Base-by-base conservation (phyloP, 2,113 vertebrate genomes). In the Takifugu flavidus region DNA sequence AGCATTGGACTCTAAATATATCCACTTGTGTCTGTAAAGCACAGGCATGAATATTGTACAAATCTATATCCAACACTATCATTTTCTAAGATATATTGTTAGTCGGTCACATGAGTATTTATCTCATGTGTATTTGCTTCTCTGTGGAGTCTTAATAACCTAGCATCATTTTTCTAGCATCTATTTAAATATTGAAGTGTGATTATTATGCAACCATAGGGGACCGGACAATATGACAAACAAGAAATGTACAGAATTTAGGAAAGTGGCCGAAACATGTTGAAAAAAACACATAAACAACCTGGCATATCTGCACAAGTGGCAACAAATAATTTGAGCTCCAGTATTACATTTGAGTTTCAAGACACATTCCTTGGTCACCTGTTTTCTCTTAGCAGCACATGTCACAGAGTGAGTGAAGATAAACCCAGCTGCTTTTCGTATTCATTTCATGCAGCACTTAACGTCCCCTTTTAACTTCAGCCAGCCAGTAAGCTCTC, bases 371-470 rank as follows among this genome's bases (percentile, higher is more conserved):
- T 88, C 84, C 71, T 72, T 1, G 13, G 74, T 88, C 86, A 88
- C 85, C 83, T 89, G 87, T 85, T 90, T 87, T 85, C 82, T 82
- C 77, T 88, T 86, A 87, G 67, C 72, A 79, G 73, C 77, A 79
- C 82, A 83, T 86, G 81, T 80, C 82, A 80, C 13, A 69, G 64
- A 72, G 67, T 64, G 71, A 82, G 76, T 76, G 77, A 78, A 86
- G 81, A 84, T 82, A 83, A 86, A 82, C 77, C 76, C 87, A 89
- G 87, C 87, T 89, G 84, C 84, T 88, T 86, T 85, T 72, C 65
- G 51, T 75, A 87, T 87, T 81, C 55, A 75, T 82, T 87, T 84
- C 82, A 80, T 72, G 64, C 76, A 71, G 71, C 65, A 80, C 79
- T 84, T 82, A 81, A 66, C n/a, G 25, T 79, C 70, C 80, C 60